A percentile compares a stretch with the other conserved stretches of the same genome.
Conservation (phyloP, 1,140 invertebrate genomes). For the Asobara japonica region DNA sequence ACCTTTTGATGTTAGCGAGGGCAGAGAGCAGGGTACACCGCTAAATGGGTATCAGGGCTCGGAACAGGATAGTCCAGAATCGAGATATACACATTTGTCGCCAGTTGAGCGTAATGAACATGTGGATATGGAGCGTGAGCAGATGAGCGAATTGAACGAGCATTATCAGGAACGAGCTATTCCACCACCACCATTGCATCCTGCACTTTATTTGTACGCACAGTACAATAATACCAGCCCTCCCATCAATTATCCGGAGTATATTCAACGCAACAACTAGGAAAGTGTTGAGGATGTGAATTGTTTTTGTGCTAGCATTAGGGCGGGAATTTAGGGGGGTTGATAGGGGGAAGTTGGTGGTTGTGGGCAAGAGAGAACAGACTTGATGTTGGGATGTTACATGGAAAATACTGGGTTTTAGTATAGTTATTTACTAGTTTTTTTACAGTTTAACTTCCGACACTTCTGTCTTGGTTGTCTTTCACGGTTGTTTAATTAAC, state of each 20-base stretch:
- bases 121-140: conserved; percentile 43
- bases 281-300: neutral
- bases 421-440: no score
- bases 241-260: conserved; percentile 61
- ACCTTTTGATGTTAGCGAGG: conserved; percentile 51
- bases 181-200: conserved; percentile 60
- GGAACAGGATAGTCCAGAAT: conserved; percentile 47
- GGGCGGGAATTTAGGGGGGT: no score
- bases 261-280: conserved; percentile 59
- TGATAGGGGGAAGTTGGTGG: no score
- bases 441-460: no score
- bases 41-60: conserved; percentile 63
- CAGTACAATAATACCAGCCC: conserved; percentile 60
- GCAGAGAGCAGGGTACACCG: conserved; percentile 50
- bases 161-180: conserved; percentile 47
- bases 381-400: no score
- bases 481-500: no score
- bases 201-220: conserved; percentile 63
- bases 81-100: conserved; percentile 53
- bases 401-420: no score
- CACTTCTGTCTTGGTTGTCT: no score
- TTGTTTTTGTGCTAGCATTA: conserved; percentile 26
- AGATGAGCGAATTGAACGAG: conserved; percentile 40
- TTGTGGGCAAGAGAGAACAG: no score
- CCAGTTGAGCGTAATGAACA: no score